These are phyloP conservation scores for Zhuqinia jingwanae DNA, from an alignment of 2,888 invertebrate species.

Conservation along the genomic window DNA sequence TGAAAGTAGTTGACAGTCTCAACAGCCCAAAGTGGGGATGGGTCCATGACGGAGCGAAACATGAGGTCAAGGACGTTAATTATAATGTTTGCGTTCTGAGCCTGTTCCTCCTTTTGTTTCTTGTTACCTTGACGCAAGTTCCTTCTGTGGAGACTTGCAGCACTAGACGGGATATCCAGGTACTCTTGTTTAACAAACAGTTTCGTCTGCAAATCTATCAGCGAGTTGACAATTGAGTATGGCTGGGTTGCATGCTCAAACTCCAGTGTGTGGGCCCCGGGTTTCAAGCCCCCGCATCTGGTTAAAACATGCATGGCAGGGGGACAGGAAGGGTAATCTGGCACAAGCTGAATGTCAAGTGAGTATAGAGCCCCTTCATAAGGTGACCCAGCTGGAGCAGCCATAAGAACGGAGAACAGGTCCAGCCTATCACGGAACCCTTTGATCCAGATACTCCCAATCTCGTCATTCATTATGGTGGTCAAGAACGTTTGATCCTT, in stretches of 20 bases:
- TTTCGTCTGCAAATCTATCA: conserved; percentile 22
- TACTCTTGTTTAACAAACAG: background rate
- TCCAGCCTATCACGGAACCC: conserved; percentile 82
- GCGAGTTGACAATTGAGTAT: conserved; percentile 27
- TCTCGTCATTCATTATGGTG: conserved; percentile 17
- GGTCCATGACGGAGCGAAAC: conserved; percentile 49
- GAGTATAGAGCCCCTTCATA: conserved; percentile 97
- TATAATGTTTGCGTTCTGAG: conserved; percentile 17
- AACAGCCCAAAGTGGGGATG: conserved; percentile 51
- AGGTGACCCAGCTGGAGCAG: conserved; percentile 94
- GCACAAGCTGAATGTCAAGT: conserved; percentile 96
- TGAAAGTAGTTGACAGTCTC: conserved; percentile 58
- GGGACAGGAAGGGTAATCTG: conserved; percentile 93
- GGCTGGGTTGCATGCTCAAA: conserved; percentile 16
- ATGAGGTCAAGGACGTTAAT: conserved; percentile 56
- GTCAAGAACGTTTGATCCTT: conserved; percentile 24
- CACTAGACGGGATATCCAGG: conserved; percentile 21
- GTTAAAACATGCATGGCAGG: conserved; percentile 82
- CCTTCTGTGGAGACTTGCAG: conserved; percentile 24
- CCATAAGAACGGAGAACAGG: conserved; percentile 93
- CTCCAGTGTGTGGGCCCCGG: conserved; percentile 20
- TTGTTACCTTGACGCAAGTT: no score
- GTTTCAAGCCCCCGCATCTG: no score
- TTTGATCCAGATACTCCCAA: conserved; percentile 57
- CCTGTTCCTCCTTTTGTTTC: background rate